A percentile compares a stretch with the other conserved stretches of the same genome.
These are phyloP conservation scores for Chelonus formosanus DNA, from an alignment of 2,888 invertebrate species.

Conservation along the genomic window DNA sequence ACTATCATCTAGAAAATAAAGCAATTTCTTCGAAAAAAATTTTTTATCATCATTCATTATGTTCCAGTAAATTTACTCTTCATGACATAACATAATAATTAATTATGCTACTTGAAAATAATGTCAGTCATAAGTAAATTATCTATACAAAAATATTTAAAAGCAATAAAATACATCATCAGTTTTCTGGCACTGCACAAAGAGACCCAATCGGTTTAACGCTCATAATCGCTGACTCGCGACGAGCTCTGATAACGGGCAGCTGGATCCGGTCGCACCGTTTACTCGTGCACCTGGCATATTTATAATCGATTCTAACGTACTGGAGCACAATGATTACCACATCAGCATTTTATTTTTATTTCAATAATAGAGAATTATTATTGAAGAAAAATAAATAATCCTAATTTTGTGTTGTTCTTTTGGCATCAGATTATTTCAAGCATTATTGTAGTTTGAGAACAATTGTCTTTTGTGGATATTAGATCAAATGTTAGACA, in stretches of 20 bases:
- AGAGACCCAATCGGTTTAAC: conserved; percentile 12
- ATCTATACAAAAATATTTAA: not conserved
- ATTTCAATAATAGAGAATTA: not conserved
- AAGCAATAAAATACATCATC: not conserved
- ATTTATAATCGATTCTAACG: conserved; percentile 33
- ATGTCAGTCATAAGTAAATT: too few relatives aligned
- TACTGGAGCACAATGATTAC: conserved; percentile 13
- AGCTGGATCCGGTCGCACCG: conserved; percentile 41
- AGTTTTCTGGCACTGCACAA: conserved; percentile 11
- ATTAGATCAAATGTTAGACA: conserved; percentile 15
- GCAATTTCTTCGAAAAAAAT: too few relatives aligned
- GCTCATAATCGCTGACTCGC: conserved; percentile 35
- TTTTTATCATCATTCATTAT: too few relatives aligned
- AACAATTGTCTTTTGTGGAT: not conserved
- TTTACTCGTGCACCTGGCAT: conserved; percentile 43
- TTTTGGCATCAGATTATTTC: not conserved
- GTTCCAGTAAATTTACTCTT: too few relatives aligned
- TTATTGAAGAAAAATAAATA: not conserved
- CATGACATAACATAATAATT: too few relatives aligned
- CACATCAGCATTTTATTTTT: conserved; percentile 30
- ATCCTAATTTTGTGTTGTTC: not conserved
- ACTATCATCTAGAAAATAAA: too few relatives aligned
- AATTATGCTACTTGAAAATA: too few relatives aligned
- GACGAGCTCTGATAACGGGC: conserved; percentile 40
- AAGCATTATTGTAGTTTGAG: too few relatives aligned